Percentiles rank a stretch among this genome's conserved stretches.
These are phyloP conservation scores for Clarias platycephalus DNA, from an alignment of 2,797 vertebrate genomes.

Conservation along the genomic window DNA sequence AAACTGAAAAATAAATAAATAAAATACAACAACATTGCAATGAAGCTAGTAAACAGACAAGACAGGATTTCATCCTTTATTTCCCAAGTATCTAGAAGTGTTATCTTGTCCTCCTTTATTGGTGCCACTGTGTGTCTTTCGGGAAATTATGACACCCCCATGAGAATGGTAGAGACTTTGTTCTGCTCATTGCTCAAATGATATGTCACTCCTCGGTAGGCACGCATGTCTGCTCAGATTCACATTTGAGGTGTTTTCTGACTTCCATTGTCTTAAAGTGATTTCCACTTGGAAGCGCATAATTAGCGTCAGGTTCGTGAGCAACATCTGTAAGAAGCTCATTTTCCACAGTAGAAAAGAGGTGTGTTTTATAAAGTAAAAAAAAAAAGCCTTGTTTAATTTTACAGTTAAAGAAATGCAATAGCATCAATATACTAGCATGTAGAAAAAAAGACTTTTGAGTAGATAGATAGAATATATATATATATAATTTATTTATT, in stretches of 20 bases:
- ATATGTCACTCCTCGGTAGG: constrained; percentile 16
- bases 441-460: neutral
- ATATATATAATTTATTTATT: too few species aligned
- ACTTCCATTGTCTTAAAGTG: constrained; percentile 31
- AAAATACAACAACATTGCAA: too few species aligned
- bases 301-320: neutral
- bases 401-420: neutral
- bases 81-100: neutral
- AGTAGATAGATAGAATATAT: neutral
- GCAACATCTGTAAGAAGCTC: neutral
- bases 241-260: constrained; percentile 38
- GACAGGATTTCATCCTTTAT: neutral
- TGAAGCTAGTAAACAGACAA: neutral
- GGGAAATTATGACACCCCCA: constrained; percentile 3
- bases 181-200: constrained; percentile 2
- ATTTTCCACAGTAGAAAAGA: constrained; percentile 37
- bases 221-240: constrained; percentile 21
- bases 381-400: neutral
- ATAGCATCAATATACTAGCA: neutral
- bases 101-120: constrained; percentile 7
- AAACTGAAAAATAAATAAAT: neutral
- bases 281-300: neutral
- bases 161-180: constrained; percentile 13
- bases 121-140: neutral
- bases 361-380: neutral